Base-by-base conservation (phyloP, 2,797 vertebrate genomes). In the Lutra lutra region DNA sequence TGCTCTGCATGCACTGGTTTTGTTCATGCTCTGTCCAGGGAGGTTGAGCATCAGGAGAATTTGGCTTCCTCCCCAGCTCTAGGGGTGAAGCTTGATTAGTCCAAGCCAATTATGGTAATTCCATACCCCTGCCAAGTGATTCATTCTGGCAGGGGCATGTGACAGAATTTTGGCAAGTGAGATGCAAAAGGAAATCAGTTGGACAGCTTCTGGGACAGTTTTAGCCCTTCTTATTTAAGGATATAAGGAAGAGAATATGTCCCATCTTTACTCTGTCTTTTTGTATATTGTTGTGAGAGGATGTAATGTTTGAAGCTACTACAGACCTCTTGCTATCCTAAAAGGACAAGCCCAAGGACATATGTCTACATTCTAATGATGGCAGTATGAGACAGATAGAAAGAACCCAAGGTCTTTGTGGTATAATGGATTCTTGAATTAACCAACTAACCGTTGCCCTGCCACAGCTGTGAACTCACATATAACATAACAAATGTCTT, bases 81-180 rank as follows among this genome's bases (percentile, higher is more conserved):
- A 90, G 48, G 89, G 92, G 95, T 86, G 89, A 97, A 79, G 40
- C 77, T 91, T 96, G 95, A 93, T 92, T 96, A 97, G 89, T 98
- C 80, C 77, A 95, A 94, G 90, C 88, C 96, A 97, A 88, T 95
- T 96, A 96, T 86, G 85, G 87, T 94, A 97, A 92, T 83, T 51
- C 77, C 27, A 79, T 60, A 82, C 12, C 40, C 43, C n/a, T 97
- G 89, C 82, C 90, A 94, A 96, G 35, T 95, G 95, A 97, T 68
- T 97, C 93, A 96, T 91, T 87, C 73, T 92, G 95, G 54, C 97
- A 94, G 21, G 43, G 32, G 48, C n/a, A 87, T 91, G 68, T 78
- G 94, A 96, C 95, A 98, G 93, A 89, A 96, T 87, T 95, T 89
- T 96, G 95, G 94, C 93, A 96, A 87, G 46, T 90, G 72, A 96